Conservation (phyloP, 2,888 invertebrate species). For the Drepanosiphum platanoidis region DNA sequence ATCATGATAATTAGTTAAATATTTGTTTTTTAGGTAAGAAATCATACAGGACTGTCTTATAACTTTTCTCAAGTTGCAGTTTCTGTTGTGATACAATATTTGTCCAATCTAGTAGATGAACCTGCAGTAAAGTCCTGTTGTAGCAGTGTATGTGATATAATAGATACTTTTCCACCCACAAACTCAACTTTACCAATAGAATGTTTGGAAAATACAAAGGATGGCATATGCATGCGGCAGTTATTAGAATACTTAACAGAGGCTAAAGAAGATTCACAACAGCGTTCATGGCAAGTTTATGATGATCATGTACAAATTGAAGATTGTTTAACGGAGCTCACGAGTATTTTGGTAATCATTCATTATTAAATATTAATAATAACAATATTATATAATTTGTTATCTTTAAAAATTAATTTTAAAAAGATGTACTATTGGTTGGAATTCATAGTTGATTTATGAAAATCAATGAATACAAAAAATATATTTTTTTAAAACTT, state of each 20-base stretch:
- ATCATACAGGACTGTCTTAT: conserved; percentile 86
- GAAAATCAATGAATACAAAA: no score
- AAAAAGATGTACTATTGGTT: neutral
- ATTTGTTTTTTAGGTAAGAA: conserved; percentile 72
- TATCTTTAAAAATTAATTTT: neutral
- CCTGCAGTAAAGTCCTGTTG: conserved; percentile 13
- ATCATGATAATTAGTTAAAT: neutral
- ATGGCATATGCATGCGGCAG: conserved; percentile 82
- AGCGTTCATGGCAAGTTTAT: conserved; percentile 93
- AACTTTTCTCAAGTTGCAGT: conserved; percentile 87
- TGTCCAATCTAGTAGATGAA: conserved; percentile 70
- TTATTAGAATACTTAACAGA: conserved; percentile 86
- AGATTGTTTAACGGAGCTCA: conserved; percentile 83
- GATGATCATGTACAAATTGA: conserved; percentile 92
- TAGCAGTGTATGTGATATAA: conserved; percentile 28
- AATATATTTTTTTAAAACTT: no score
- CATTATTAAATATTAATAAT: conserved; percentile 63
- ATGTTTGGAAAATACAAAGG: conserved; percentile 78
- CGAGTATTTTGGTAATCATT: conserved; percentile 78
- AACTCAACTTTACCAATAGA: conserved; percentile 42
- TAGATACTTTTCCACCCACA: conserved; percentile 50
- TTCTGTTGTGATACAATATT: conserved; percentile 77
- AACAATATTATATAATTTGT: neutral
- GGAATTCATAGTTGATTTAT: no score
- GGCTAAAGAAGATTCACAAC: conserved; percentile 94